Conservation (phyloP, 2,888 invertebrate genomes). For the Drosophila anceps region DNA sequence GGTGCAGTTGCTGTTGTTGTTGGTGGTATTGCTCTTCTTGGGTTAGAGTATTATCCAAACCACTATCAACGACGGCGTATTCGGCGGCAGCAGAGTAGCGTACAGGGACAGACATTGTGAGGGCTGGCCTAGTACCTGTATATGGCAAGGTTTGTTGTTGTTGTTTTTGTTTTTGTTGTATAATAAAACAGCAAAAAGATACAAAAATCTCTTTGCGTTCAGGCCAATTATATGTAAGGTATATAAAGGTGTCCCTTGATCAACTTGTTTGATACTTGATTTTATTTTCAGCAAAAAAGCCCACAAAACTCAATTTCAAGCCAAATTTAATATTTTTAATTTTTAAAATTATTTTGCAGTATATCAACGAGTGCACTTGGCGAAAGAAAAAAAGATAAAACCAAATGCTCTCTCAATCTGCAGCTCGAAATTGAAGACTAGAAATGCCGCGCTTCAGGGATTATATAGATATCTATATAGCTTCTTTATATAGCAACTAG, state of each 20-base stretch:
- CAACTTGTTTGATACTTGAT: conserved; percentile 68
- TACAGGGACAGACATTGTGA: conserved; percentile 86
- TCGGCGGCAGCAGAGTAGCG: conserved; percentile 86
- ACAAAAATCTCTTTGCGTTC: conserved; percentile 51
- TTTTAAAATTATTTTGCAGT: conserved; percentile 33
- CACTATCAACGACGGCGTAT: conserved; percentile 85
- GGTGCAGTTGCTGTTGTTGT: conserved; percentile 69
- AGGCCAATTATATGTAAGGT: conserved; percentile 51
- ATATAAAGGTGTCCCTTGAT: conserved; percentile 48
- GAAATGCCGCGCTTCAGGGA: conserved; percentile 74
- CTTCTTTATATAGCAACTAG: conserved; percentile 6
- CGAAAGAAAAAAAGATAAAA: conserved; percentile 2
- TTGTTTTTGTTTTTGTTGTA: conserved; percentile 36
- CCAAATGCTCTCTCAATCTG: conserved; percentile 74
- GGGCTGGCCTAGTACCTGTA: conserved; percentile 86
- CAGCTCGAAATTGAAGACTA: conserved; percentile 66
- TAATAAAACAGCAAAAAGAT: conserved; percentile 45
- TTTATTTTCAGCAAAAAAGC: conserved; percentile 82
- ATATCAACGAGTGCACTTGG: conserved; percentile 70
- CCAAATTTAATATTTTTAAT: conserved; percentile 25
- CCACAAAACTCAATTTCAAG: conserved; percentile 56
- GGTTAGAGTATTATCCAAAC: conserved; percentile 84
- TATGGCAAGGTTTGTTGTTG: conserved; percentile 60
- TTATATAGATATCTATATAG: conserved; percentile 19
- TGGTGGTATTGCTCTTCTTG: conserved; percentile 84